These are phyloP conservation scores for Rambutsinella grinnellia DNA, from an alignment of 2,888 invertebrate species.

Conservation along the genomic window DNA sequence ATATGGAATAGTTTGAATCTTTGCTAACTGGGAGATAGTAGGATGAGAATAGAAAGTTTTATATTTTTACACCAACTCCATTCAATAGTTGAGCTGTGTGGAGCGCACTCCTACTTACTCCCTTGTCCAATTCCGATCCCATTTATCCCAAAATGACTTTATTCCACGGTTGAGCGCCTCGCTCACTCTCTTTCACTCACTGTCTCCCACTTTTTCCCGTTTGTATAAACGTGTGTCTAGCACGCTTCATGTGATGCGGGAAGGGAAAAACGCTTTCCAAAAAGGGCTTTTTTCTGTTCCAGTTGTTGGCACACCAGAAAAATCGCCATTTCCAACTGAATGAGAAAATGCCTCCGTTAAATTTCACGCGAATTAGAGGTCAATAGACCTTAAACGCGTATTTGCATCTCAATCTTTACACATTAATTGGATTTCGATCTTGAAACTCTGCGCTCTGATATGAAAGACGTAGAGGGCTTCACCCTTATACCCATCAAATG, in stretches of 20 bases:
- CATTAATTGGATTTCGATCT: constrained; percentile 67
- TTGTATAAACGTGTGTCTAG: not conserved
- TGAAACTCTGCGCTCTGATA: constrained; percentile 30
- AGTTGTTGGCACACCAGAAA: constrained; percentile 65
- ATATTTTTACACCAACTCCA: too few relatives aligned
- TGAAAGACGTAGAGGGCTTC: not conserved
- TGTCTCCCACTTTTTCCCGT: constrained; percentile 32
- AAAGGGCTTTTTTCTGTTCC: constrained; percentile 65
- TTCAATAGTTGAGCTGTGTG: too few relatives aligned
- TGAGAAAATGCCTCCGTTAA: constrained; percentile 67
- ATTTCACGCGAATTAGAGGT: constrained; percentile 67
- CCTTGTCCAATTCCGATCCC: constrained; percentile 67
- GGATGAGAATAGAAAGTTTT: too few relatives aligned
- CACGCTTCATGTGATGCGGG: too few relatives aligned
- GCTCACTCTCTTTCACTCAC: constrained; percentile 60
- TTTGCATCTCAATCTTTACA: constrained; percentile 67
- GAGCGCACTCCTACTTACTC: constrained; percentile 51
- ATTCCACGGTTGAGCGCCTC: constrained; percentile 67
- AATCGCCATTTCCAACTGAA: constrained; percentile 67
- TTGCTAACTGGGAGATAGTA: too few relatives aligned
- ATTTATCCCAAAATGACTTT: constrained; percentile 67
- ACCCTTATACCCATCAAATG: not conserved
- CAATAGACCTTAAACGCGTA: constrained; percentile 67
- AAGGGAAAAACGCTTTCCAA: constrained; percentile 16
- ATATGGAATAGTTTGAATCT: constrained; percentile 10